Percentiles rank a stretch among this genome's conserved stretches.
Evolutionary conservation across 53 echinoderm and acorn worm genomes (phyloP).

Genomic region (Paracentrotus lividus): DNA sequence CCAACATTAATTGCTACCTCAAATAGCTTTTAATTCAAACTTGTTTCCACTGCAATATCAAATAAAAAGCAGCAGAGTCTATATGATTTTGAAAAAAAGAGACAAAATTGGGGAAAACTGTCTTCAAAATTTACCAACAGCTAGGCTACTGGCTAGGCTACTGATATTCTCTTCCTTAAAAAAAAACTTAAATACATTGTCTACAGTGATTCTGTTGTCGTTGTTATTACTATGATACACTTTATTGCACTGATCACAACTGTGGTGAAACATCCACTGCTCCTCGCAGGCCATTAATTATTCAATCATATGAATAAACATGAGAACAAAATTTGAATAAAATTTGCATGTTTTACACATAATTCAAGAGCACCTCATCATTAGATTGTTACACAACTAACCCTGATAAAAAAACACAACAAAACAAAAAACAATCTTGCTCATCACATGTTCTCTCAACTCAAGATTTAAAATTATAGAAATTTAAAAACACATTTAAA

Average conservation of each 20-base stretch:
- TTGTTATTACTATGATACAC: conserved; percentile 71
- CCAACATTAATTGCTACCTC: background rate
- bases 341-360: conserved; percentile 27
- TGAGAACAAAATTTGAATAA: conserved; percentile 32
- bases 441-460: background rate
- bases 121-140: background rate
- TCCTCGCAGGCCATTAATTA: conserved; percentile 30
- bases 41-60: background rate
- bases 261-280: conserved; percentile 32
- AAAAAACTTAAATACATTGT: background rate
- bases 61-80: background rate
- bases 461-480: background rate
- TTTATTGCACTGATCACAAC: conserved; percentile 57
- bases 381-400: background rate
- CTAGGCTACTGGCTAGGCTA: too few species aligned
- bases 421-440: background rate
- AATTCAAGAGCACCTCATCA: conserved; percentile 23
- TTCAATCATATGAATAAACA: conserved; percentile 58
- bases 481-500: background rate
- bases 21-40: background rate
- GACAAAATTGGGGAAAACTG: background rate
- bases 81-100: background rate
- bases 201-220: conserved; percentile 51
- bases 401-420: too few species aligned
- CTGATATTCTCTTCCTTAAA: background rate